Conservation (phyloP, 2,113 vertebrate genomes). For the Sylvia atricapilla region DNA sequence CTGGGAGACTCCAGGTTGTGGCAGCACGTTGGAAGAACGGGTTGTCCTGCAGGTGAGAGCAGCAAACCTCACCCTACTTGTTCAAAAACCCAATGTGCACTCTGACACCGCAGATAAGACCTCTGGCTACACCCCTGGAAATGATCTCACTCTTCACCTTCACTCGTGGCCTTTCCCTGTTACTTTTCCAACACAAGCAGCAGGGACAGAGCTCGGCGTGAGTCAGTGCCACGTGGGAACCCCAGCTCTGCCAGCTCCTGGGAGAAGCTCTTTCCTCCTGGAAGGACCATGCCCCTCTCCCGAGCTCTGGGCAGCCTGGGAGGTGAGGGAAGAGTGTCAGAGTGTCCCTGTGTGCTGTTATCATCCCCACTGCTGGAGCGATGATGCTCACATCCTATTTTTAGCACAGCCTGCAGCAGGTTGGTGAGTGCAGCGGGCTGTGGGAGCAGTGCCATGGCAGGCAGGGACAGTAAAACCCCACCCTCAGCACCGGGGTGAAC, state of each 20-base stretch:
- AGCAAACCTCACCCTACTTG: not conserved
- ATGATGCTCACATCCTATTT: constrained; percentile 60
- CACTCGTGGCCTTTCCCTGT: not conserved
- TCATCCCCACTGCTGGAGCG: not conserved
- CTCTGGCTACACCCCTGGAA: not conserved
- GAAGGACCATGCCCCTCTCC: not conserved
- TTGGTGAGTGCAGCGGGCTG: not conserved
- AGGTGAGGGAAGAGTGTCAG: not conserved
- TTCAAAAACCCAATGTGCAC: not conserved
- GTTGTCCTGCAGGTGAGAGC: not conserved
- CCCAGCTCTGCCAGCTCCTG: not conserved
- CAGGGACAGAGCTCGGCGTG: not conserved
- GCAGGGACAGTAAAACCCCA: not conserved
- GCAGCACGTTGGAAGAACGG: fast-evolving
- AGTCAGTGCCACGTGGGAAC: fast-evolving
- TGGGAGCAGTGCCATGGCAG: not conserved
- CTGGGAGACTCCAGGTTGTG: not conserved
- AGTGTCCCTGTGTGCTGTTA: not conserved
- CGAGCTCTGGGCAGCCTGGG: not conserved
- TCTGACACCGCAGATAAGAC: not conserved
- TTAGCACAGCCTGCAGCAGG: constrained; percentile 55
- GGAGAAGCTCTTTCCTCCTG: not conserved
- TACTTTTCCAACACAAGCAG: not conserved
- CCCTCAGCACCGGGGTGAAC: not conserved
- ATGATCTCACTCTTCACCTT: not conserved